These are phyloP conservation scores for Actenoides lindsayi DNA, from an alignment of 2,113 vertebrate species.

Conservation along the genomic window DNA sequence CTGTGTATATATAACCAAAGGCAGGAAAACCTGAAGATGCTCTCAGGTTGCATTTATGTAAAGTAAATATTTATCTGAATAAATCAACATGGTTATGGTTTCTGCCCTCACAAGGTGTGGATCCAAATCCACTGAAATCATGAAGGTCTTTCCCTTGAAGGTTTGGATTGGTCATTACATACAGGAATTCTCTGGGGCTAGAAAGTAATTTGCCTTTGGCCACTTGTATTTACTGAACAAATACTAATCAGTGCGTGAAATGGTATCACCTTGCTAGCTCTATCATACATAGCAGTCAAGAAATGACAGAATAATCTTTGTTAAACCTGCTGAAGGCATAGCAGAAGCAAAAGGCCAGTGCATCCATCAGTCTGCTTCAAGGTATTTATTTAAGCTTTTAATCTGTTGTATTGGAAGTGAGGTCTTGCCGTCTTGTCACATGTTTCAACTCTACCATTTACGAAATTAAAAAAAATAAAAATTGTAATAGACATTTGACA, in stretches of 20 bases:
- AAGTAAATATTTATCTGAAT: not conserved
- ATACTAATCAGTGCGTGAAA: not conserved
- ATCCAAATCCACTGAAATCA: not conserved
- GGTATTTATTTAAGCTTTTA: not conserved
- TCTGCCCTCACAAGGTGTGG: not conserved
- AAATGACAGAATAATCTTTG: constrained; percentile 42
- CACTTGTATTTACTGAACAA: constrained; percentile 14
- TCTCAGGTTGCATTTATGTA: not conserved
- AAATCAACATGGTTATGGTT: not conserved
- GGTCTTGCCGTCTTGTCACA: not conserved
- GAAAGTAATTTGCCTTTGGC: not conserved
- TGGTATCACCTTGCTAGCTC: not conserved
- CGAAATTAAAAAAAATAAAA: not conserved
- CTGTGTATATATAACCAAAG: not conserved
- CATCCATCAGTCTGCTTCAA: not conserved
- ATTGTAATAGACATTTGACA: not conserved
- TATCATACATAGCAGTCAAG: not conserved
- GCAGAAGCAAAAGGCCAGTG: not conserved
- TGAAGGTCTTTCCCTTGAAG: not conserved
- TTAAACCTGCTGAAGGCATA: constrained; percentile 15
- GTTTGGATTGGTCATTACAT: not conserved
- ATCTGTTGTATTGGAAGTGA: not conserved
- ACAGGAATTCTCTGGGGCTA: not conserved
- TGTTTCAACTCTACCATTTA: not conserved
- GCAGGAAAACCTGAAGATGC: not conserved